These are phyloP conservation scores for Drosophila affinis DNA, from an alignment of 2,888 invertebrate genomes.

Conservation along the genomic window DNA sequence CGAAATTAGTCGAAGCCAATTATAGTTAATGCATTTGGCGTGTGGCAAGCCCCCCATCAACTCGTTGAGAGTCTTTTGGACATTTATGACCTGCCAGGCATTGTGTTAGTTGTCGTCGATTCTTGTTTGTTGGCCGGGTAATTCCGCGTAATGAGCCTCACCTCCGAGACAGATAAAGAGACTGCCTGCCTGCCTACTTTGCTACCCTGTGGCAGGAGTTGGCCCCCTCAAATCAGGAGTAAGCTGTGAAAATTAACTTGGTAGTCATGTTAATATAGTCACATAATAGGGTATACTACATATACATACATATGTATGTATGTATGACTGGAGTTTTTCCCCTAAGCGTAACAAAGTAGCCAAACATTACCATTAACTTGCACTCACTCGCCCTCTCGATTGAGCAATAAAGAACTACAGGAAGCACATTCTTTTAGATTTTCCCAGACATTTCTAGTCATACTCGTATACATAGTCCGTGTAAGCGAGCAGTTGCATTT, in stretches of 20 bases:
- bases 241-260: neutral
- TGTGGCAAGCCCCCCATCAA: conserved; percentile 8
- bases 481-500: conserved; percentile 53
- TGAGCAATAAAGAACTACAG: conserved; percentile 73
- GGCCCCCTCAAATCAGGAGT: neutral
- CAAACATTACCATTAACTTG: conserved; percentile 23
- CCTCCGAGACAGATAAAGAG: conserved; percentile 2
- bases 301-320: neutral
- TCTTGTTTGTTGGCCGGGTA: conserved; percentile 18
- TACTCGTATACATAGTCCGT: conserved; percentile 23
- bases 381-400: conserved; percentile 48
- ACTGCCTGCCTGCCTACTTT: neutral
- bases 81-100: conserved; percentile 41
- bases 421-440: conserved; percentile 71
- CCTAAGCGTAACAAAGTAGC: conserved; percentile 34
- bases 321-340: neutral
- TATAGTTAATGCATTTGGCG: conserved; percentile 73
- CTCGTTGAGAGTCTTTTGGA: conserved; percentile 26
- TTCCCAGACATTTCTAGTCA: conserved; percentile 56
- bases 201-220: neutral
- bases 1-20: conserved; percentile 69
- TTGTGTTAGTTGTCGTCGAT: conserved; percentile 25
- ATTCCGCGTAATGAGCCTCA: conserved; percentile 31
- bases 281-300: neutral
- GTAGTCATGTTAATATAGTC: neutral